Conservation (phyloP, 2,113 vertebrate genomes). For the Axis porcinus region DNA sequence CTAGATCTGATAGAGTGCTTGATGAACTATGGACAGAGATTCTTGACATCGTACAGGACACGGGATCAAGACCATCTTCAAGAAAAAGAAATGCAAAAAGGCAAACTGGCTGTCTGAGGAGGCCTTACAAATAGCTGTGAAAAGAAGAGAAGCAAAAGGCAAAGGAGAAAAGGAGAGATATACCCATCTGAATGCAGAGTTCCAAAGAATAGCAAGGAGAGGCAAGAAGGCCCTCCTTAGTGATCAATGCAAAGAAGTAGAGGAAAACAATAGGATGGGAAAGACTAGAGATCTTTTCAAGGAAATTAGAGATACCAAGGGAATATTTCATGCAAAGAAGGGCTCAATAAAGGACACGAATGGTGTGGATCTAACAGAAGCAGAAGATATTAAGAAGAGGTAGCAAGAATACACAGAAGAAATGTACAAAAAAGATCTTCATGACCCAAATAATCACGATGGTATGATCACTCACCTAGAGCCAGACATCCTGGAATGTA, state of each 20-base stretch:
- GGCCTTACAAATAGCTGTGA: neutral
- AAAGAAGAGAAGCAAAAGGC: neutral
- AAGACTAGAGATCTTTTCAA: neutral
- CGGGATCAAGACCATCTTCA: neutral
- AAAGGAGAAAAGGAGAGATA: neutral
- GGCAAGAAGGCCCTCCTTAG: neutral
- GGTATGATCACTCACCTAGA: neutral
- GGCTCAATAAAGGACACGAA: neutral
- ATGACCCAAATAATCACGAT: accelerated
- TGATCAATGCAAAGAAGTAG: neutral
- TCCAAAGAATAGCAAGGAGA: neutral
- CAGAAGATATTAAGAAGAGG: neutral
- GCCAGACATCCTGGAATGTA: neutral
- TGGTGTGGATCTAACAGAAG: neutral
- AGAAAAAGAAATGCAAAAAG: neutral
- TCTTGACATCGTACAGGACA: neutral
- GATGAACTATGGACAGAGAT: neutral
- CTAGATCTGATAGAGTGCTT: neutral
- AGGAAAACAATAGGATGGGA: neutral
- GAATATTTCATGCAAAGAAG: neutral
- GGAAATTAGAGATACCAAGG: neutral
- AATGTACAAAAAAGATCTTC: neutral
- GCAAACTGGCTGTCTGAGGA: neutral
- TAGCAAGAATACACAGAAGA: neutral
- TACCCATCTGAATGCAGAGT: neutral